Percentiles rank a stretch among this genome's conserved stretches.
Conservation (phyloP, 2,888 invertebrate species). For the Zonitis immaculata region DNA sequence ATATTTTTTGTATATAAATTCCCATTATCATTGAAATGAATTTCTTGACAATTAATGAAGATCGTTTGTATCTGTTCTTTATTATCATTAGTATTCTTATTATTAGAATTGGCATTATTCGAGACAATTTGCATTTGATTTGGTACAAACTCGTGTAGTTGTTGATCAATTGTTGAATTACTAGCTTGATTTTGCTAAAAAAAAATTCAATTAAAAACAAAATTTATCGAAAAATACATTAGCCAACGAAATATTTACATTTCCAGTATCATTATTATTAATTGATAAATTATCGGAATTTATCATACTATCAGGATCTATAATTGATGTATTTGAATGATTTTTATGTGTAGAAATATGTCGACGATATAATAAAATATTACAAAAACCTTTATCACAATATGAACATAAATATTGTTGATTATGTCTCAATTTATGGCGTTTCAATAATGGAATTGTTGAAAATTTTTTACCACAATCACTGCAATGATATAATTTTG, state of each 20-base stretch:
- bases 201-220: background rate
- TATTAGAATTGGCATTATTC: background rate
- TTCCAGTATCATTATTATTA: background rate
- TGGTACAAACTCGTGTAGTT: constrained; percentile 6
- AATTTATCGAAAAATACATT: background rate
- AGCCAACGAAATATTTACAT: too few species aligned
- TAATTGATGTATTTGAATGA: background rate
- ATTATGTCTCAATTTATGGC: constrained; percentile 44
- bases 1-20: constrained; percentile 11
- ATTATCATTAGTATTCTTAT: background rate
- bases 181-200: background rate
- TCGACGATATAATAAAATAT: constrained; percentile 53
- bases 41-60: constrained; percentile 24
- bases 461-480: constrained; percentile 45
- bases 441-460: constrained; percentile 41
- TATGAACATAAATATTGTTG: constrained; percentile 58
- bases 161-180: constrained; percentile 1
- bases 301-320: background rate
- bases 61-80: constrained; percentile 18
- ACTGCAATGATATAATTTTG: constrained; percentile 29
- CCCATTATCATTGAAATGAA: constrained; percentile 18
- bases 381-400: constrained; percentile 58
- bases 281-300: background rate
- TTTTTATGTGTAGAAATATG: background rate
- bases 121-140: constrained; percentile 8